Base-by-base conservation (phyloP, 2,888 invertebrate species). In the Scaptomyza cyrtandrae region DNA sequence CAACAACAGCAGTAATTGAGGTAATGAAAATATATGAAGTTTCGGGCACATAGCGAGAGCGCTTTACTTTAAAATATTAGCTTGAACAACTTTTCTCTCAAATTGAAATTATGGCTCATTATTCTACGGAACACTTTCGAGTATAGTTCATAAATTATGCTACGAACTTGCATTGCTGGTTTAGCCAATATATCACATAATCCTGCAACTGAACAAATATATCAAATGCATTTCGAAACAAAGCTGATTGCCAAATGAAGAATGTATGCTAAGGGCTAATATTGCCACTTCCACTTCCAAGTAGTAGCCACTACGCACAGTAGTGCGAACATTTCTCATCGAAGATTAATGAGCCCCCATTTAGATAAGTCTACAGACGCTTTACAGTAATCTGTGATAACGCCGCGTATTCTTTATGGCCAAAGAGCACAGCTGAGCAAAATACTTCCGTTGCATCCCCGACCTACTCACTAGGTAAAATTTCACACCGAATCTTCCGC, bases 11-110 rank as follows among this genome's bases (percentile, higher is more conserved):
- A 53, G 56, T 33, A 53, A 70, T 49, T 75, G 43, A 61, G 55
- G 67, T 80, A 85, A 86, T 86, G 86, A 81, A 86, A 86, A 86
- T 86, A 85, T 86, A 86, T 86, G 85, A 78, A 76, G 65, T 73
- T 69, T 52, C 61, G 52, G 63, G 49, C 58, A 49, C 9, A 59
- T 60, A 74, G 65, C 65, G n/a, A 6, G 37, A 33, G 39, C 66
- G 55, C 58, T 69, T 68, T 65, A 66, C 65, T 74, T 65, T 27
- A 80, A 68, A 70, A 69, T 80, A 75, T 81, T 68, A 76, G 86
- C 76, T 84, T 81, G 64, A 73, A 71, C 61, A 65, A 78, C 72
- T 82, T 77, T 80, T 69, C 10, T 75, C 68, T 71, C 55, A 76
- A 74, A 80, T 76, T 76, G 50, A 80, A 85, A 78, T 86, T 69